Base-by-base conservation (phyloP, 2,113 vertebrate genomes). In the Tupaia chinensis region DNA sequence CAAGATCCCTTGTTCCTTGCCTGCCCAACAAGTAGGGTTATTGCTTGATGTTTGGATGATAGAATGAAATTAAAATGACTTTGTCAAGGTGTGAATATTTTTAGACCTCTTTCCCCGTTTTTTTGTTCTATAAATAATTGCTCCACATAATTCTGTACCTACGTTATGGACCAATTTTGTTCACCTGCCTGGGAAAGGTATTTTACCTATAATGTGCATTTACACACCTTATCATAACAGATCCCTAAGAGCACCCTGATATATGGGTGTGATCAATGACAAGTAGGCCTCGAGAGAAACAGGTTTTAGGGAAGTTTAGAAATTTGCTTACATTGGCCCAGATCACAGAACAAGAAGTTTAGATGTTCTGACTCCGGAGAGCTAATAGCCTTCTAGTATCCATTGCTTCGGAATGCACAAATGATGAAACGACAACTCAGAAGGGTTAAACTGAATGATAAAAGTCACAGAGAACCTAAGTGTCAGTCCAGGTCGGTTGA, bases 91-190 rank as follows among this genome's bases (percentile, higher is more conserved):
- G 10, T 89, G 82, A 87, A 63, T 80, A 9, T 1, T 25, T 20
- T 66, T 53, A n/a, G n/a, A n/a, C 1, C 3, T 13, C 9, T 20
- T 88, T 34, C 3, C 3, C 1, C 8, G 10, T 34, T 15, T 29
- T 68, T 68, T 74, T 88, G 32, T 32, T 76, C 11, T 23, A 7
- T 61, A 69, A 69, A 11, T 74, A 92, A 27, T 22, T 73, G 7
- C 25, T 89, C n/a, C 65, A n/a, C 66, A 27, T 65, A 56, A 8
- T 53, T 7, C 54, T 63, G 10, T 44, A 65, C 6, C 10, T 65
- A 61, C 66, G 61, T 83, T 2, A 3, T 4, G n/a, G 29, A 13
- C 3, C 27, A 29, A 34, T 79, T 88, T 70, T 58, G 82, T 77
- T 73, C 19, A 66, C 61, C 20, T 72, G 44, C 32, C 56, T 13